Base-by-base conservation (phyloP, 2,888 invertebrate species). In the Lochmaea capreae region DNA sequence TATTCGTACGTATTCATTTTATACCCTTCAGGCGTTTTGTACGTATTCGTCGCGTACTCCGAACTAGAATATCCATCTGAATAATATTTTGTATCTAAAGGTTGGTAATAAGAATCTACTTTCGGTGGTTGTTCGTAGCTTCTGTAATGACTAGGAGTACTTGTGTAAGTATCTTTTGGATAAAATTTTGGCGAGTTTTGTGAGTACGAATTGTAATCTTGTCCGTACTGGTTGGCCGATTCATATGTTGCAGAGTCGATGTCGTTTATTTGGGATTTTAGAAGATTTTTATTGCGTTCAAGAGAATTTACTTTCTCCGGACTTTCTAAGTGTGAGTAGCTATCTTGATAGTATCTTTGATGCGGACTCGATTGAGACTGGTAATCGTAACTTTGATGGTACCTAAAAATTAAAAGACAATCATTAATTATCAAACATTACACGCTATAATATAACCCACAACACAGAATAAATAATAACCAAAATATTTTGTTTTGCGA, bases 221-320 rank as follows among this genome's bases (percentile, higher is more conserved):
- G 85, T 66, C 82, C 82, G 77, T 85, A 86, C 73, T 74, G 82
- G 68, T 84, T 84, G 43, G 77, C 81, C 58, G 80, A 78, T 58
- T 85, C 86, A 76, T 86, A 86, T 39, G 86, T 85, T 5, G 83
- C 81, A 62, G 81, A 83, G 79, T 86, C 85, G 69, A 86, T 72
- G 39, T 84, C 79, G 76, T 84, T 85, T 39, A 86, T 82, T 76
- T 87, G 85, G 10, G 85, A 83, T 73, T 85, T 82, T 16, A 86
- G 76, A 18, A 74, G 18, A 59, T 76, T 81, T 76, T 86, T 86
- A 74, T 82, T 85, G 52, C 86, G 84, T 74, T 87, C 87, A 65
- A 87, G 78, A 1, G 87, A 86, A 77, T 83, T 86, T 16, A 87
- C 86, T 81, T 87, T 87, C 72, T 87, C 87, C 4, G 87, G 87